These are phyloP conservation scores for Rostratula benghalensis DNA, from an alignment of 2,113 vertebrate species.

Conservation along the genomic window DNA sequence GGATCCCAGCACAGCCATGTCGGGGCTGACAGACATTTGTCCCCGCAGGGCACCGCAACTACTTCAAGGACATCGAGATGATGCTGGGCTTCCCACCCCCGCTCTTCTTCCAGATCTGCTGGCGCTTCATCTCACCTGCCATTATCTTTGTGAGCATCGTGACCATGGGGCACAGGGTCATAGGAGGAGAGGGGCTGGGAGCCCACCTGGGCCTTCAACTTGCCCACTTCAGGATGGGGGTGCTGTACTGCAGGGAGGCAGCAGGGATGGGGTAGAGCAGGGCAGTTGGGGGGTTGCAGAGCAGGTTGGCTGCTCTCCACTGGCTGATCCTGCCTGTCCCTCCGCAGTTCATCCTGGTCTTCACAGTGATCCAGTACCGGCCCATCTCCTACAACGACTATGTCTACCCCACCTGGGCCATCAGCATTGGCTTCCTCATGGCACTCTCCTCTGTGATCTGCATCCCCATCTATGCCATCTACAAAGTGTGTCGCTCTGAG, in stretches of 20 bases:
- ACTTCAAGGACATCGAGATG: conserved; percentile 99
- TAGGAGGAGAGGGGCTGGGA: neutral
- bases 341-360: conserved; percentile 93
- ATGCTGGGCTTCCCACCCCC: conserved; percentile 98
- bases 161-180: neutral
- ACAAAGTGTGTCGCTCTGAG: conserved; percentile 86
- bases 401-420: conserved; percentile 90
- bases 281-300: accelerated
- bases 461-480: conserved; percentile 92
- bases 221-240: neutral
- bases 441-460: conserved; percentile 94
- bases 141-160: conserved; percentile 90
- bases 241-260: neutral
- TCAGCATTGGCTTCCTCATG: conserved; percentile 93
- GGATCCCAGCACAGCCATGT: accelerated
- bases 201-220: neutral
- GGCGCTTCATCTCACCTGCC: conserved; percentile 93
- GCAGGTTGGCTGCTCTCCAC: neutral
- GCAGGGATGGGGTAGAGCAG: neutral
- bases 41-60: conserved; percentile 87
- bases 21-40: neutral
- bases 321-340: neutral
- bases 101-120: conserved; percentile 97
- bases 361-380: conserved; percentile 97
- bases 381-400: conserved; percentile 96